These are phyloP conservation scores for Equus przewalskii DNA, from an alignment of 2,113 vertebrate species.

Conservation along the genomic window DNA sequence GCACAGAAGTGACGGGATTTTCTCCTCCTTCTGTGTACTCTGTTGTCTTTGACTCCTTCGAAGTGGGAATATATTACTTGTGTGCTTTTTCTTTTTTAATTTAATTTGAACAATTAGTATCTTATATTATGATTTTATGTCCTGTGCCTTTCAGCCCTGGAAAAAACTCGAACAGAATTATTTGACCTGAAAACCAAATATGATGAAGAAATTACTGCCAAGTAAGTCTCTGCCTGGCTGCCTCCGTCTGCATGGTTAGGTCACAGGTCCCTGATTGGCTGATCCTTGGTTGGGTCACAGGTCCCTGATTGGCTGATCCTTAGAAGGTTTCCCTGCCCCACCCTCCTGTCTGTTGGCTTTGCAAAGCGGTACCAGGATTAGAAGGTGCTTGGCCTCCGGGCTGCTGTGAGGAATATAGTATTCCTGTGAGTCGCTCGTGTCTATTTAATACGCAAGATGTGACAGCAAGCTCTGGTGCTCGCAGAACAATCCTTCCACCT, in stretches of 20 bases:
- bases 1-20: background rate
- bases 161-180: conserved; percentile 98
- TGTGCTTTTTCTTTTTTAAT: background rate
- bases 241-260: background rate
- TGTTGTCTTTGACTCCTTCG: background rate
- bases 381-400: background rate
- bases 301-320: background rate
- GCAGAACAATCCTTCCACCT: background rate
- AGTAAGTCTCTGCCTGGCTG: conserved; percentile 91
- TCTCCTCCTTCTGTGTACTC: background rate
- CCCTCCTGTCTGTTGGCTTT: background rate
- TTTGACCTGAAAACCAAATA: conserved; percentile 99
- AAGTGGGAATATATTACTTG: background rate
- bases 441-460: background rate
- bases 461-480: background rate
- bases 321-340: background rate
- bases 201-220: conserved; percentile 98
- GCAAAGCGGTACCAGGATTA: accelerated
- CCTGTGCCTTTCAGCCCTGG: conserved; percentile 93
- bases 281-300: background rate
- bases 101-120: background rate
- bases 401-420: background rate
- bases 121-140: conserved; percentile 71
- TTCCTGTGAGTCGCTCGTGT: background rate
- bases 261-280: background rate